These are phyloP conservation scores for Atlantisia rogersi DNA, from an alignment of 2,113 vertebrate species.

Conservation along the genomic window DNA sequence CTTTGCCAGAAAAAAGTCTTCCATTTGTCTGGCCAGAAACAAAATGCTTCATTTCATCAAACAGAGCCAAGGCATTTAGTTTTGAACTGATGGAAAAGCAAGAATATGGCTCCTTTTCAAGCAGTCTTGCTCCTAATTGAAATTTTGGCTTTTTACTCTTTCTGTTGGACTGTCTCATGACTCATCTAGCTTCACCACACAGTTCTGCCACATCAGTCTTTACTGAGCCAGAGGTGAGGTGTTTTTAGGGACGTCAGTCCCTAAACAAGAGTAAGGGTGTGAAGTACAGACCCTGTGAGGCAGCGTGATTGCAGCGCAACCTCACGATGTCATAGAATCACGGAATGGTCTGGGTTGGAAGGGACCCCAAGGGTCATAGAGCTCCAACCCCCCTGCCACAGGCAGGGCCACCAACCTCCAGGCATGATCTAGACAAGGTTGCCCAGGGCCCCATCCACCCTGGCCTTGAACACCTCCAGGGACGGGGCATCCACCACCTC, in stretches of 20 bases:
- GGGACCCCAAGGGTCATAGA: too few species aligned
- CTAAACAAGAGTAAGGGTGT: not conserved
- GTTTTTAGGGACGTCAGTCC: not conserved
- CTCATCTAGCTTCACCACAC: not conserved
- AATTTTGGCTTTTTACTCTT: not conserved
- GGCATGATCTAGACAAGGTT: too few species aligned
- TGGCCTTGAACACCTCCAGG: too few species aligned
- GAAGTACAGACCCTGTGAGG: not conserved
- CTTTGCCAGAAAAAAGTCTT: not conserved
- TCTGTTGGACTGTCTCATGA: not conserved
- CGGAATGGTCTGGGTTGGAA: too few species aligned
- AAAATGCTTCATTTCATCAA: not conserved
- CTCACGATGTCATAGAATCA: not conserved
- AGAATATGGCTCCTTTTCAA: not conserved
- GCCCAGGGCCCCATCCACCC: too few species aligned
- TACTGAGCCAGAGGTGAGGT: not conserved
- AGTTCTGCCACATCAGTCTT: not conserved
- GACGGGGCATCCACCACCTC: too few species aligned
- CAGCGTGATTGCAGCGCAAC: not conserved
- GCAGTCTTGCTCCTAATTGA: not conserved
- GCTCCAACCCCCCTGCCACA: too few species aligned
- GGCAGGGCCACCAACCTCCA: too few species aligned
- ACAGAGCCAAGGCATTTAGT: accelerated
- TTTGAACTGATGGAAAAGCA: not conserved
- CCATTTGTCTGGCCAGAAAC: not conserved